phyloP scores from a whole-genome alignment of 30 jellyfish, hydroid and myxozoan species.

The Aurelia sp. region DNA sequence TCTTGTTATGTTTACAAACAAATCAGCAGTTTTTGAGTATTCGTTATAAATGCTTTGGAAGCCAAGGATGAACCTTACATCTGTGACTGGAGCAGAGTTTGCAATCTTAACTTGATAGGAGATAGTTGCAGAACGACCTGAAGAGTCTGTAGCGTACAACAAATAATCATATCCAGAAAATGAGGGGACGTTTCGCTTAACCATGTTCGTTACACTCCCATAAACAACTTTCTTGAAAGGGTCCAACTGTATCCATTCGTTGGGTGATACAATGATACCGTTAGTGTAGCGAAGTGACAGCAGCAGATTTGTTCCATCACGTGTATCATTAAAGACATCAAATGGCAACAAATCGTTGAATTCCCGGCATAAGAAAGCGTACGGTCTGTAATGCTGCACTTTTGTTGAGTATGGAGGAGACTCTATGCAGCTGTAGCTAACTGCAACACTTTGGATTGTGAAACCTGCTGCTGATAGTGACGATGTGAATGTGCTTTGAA shows the following conservation, averaged over 20 bases:
- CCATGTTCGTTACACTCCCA: conserved; percentile 69
- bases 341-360: conserved; percentile 27
- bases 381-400: conserved; percentile 10
- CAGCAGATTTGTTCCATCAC: conserved; percentile 36
- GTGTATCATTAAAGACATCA: conserved; percentile 31
- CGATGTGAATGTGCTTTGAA: conserved; percentile 21
- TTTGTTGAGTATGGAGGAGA: conserved; percentile 72
- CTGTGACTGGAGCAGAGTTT: conserved; percentile 16
- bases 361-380: conserved; percentile 57
- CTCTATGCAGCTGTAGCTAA: conserved; percentile 86
- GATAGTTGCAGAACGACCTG: conserved; percentile 83
- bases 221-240: conserved; percentile 44
- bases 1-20: conserved; percentile 37
- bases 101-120: conserved; percentile 57
- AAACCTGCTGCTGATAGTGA: conserved; percentile 42
- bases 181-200: conserved; percentile 14
- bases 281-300: conserved; percentile 38
- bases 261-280: conserved; percentile 65
- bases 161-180: conserved; percentile 35
- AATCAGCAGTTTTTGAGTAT: conserved; percentile 20
- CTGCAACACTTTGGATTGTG: conserved; percentile 6
- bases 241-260: conserved; percentile 84
- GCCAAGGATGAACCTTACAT: conserved; percentile 63
- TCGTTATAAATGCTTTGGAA: conserved; percentile 18
- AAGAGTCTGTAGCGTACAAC: conserved; percentile 82